These are phyloP conservation scores for Drosophila birchii DNA, from an alignment of 2,888 invertebrate species.

Conservation along the genomic window DNA sequence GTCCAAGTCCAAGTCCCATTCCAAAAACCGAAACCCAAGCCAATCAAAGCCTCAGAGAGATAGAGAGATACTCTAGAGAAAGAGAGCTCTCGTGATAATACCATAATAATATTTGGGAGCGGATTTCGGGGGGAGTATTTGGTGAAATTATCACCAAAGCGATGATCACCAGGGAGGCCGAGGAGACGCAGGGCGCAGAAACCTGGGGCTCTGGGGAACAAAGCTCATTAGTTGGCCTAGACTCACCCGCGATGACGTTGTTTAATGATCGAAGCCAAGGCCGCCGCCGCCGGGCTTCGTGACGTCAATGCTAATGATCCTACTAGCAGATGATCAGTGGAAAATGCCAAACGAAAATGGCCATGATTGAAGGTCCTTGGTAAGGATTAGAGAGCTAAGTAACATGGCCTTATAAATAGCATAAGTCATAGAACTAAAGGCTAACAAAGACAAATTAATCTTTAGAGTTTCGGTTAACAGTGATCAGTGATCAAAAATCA, in stretches of 20 bases:
- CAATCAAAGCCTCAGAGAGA: slow-evolving; percentile 1
- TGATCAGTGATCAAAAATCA: not conserved
- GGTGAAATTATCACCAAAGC: slow-evolving; percentile 22
- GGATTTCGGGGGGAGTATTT: not conserved
- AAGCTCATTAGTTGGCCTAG: slow-evolving; percentile 44
- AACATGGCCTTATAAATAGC: not conserved
- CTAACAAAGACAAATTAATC: not conserved
- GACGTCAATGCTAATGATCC: slow-evolving; percentile 37
- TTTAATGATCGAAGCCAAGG: slow-evolving; percentile 33
- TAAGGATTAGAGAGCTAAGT: not conserved
- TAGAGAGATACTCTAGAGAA: not conserved
- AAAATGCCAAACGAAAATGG: slow-evolving; percentile 13
- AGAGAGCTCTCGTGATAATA: slow-evolving; percentile 14
- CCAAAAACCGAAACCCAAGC: not conserved
- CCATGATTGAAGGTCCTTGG: not conserved
- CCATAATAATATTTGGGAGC: not conserved
- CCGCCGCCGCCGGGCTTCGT: slow-evolving; percentile 10
- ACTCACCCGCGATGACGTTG: slow-evolving; percentile 43
- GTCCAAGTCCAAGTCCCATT: not conserved
- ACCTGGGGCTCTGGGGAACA: slow-evolving; percentile 20
- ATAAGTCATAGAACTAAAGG: not conserved
- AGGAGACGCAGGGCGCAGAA: slow-evolving; percentile 5
- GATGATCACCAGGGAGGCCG: not conserved
- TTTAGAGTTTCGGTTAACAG: not conserved
- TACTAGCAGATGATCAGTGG: slow-evolving; percentile 3